A percentile compares a stretch with the other conserved stretches of the same genome.
phyloP scores from a whole-genome alignment of 2,797 vertebrate genomes.

The Zalophus californianus region DNA sequence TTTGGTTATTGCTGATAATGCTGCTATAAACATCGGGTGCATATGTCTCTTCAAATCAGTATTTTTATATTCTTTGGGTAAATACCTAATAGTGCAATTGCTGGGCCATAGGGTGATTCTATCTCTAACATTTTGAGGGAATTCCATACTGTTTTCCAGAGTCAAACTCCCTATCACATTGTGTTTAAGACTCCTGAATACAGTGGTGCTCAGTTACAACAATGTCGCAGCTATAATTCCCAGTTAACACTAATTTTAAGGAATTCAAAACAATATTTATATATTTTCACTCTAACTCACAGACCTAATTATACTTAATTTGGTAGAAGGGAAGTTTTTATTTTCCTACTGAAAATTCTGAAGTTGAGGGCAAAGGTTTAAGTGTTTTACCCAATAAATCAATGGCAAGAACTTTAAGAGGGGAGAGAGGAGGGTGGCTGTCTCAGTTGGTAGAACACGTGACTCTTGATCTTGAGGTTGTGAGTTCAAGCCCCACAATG shows the following conservation, averaged over 20 bases:
- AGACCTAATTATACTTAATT: constrained; percentile 50
- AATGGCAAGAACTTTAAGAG: constrained; percentile 39
- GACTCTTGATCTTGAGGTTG: not conserved
- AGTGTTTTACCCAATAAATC: constrained; percentile 26
- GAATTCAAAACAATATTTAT: not conserved
- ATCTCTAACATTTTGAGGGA: not conserved
- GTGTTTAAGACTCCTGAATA: not conserved
- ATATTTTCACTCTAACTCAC: constrained; percentile 44
- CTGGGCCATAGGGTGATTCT: not conserved
- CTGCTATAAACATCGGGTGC: not conserved
- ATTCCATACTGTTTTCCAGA: not conserved
- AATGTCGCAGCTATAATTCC: not conserved
- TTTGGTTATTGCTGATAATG: not conserved
- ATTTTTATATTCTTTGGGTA: not conserved
- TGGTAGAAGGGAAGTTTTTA: constrained; percentile 36
- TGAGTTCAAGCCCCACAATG: not conserved
- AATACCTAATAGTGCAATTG: not conserved
- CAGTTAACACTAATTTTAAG: constrained; percentile 16
- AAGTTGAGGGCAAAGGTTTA: constrained; percentile 35
- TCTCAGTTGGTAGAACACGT: not conserved
- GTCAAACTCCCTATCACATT: not conserved
- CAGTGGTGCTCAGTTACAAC: not conserved
- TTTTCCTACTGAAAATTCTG: constrained; percentile 56
- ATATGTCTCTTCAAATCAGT: not conserved
- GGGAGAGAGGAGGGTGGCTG: not conserved